Conservation (phyloP, 1,140 invertebrate genomes). For the Camponotus vicinus region DNA sequence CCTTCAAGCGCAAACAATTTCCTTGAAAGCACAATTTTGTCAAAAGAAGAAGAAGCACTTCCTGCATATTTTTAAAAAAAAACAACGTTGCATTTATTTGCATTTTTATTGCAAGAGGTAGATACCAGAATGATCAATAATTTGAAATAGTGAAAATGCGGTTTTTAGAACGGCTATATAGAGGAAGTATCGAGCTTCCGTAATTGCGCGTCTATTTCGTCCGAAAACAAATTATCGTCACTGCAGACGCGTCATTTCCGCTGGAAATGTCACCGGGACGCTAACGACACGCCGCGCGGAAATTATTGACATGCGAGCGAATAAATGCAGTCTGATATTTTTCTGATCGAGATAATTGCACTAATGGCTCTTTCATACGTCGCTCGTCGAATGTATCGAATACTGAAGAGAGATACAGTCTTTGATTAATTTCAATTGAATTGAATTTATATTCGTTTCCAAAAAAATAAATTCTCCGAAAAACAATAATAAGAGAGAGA, state of each 20-base stretch:
- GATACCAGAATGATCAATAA: slow-evolving; percentile 7
- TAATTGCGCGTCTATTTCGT: slow-evolving; percentile 43
- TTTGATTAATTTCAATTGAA: slow-evolving; percentile 29
- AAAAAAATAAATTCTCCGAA: neutral
- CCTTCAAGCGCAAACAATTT: neutral
- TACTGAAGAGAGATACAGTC: neutral
- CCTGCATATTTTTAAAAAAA: no score
- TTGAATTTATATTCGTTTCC: neutral
- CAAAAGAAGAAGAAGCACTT: neutral
- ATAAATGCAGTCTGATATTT: slow-evolving; percentile 52
- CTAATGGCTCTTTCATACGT: slow-evolving; percentile 6
- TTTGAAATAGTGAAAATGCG: neutral
- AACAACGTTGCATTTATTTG: neutral
- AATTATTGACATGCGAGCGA: slow-evolving; percentile 53
- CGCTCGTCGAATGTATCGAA: neutral
- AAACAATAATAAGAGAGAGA: neutral
- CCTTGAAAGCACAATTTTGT: neutral
- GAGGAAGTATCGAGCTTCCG: slow-evolving; percentile 20
- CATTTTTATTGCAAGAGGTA: neutral
- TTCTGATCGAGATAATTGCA: slow-evolving; percentile 33
- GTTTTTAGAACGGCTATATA: neutral
- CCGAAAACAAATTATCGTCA: slow-evolving; percentile 59
- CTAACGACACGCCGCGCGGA: slow-evolving; percentile 36
- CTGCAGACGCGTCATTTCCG: slow-evolving; percentile 41
- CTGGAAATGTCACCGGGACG: slow-evolving; percentile 44